Base-by-base conservation (phyloP, 2,113 vertebrate genomes). In the Riparia riparia region DNA sequence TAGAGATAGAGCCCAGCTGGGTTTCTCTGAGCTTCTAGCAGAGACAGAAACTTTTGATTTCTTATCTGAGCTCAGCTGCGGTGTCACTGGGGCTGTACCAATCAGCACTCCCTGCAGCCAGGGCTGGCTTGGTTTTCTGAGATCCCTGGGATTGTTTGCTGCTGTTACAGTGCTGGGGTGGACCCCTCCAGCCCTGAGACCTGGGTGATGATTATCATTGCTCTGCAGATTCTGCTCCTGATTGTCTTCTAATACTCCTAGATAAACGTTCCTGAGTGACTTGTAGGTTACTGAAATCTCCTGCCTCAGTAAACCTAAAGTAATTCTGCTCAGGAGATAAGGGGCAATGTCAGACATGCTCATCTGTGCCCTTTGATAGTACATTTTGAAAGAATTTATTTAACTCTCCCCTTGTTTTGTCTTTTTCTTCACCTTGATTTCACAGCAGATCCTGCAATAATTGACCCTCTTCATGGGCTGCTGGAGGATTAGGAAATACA, bases 381-480 rank as follows among this genome's bases (percentile, higher is more conserved):
- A 53, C 66, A 14, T 44, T 77, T 73, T 31, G 80, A 44, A 95
- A 96, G 86, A 77, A 88, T 95, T 96, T 95, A 90, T 93, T 97
- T 92, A 96, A 90, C 79, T 90, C 88, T 94, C 6, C 1, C 26
- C 68, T 91, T 93, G 91, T 92, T 96, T 93, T 74, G 84, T 78
- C 74, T 86, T 85, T 82, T 80, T 34, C 78, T 93, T 66, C 7
- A 61, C 63, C 77, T 96, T 87, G 93, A 87, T 96, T 89, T 94
- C 63, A 63, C 64, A 86, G 70, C 72, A 80, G 66, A 84, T 90
- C 28, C 53, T 73, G n/a, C 74, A 78, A 34, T 92, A 80, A 82
- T 47, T 61, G 6, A 14, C 57, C 57, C 74, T 28, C 65, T 89
- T 71, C 41, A 25, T 50, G 81, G 81, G 17, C 64, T 64, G 37